phyloP scores from a whole-genome alignment of 2,113 vertebrate species.

The Odocoileus virginianus region DNA sequence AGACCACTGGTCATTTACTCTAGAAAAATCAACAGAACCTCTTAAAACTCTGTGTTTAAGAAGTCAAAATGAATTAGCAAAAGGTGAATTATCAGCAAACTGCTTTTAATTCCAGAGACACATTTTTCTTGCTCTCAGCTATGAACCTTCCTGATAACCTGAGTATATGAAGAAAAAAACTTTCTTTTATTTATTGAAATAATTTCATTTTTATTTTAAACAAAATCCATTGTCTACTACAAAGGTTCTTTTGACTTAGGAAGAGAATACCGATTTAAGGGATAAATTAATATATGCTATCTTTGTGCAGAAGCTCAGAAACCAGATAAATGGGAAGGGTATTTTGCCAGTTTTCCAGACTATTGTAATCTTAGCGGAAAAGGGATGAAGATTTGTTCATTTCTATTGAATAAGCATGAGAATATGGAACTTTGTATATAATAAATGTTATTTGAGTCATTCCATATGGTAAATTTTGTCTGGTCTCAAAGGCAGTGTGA shows the following conservation, averaged over 20 bases:
- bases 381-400: not conserved
- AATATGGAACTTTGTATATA: not conserved
- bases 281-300: not conserved
- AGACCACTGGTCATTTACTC: not conserved
- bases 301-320: not conserved
- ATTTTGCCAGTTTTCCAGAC: constrained; percentile 4
- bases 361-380: not conserved
- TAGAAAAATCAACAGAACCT: constrained; percentile 23
- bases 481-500: not conserved
- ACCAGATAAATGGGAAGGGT: not conserved
- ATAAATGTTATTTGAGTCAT: constrained; percentile 18
- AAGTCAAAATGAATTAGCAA: constrained; percentile 18
- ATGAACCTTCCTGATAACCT: not conserved
- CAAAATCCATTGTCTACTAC: not conserved
- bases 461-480: not conserved
- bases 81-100: not conserved
- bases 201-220: constrained; percentile 32
- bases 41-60: not conserved
- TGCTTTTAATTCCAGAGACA: not conserved
- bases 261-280: not conserved
- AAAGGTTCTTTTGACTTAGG: not conserved
- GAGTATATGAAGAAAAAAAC: not conserved
- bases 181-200: not conserved
- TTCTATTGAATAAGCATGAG: constrained; percentile 9
- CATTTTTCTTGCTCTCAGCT: not conserved